Base-by-base conservation (phyloP, 2,113 vertebrate species). In the Stictonetta naevosa region DNA sequence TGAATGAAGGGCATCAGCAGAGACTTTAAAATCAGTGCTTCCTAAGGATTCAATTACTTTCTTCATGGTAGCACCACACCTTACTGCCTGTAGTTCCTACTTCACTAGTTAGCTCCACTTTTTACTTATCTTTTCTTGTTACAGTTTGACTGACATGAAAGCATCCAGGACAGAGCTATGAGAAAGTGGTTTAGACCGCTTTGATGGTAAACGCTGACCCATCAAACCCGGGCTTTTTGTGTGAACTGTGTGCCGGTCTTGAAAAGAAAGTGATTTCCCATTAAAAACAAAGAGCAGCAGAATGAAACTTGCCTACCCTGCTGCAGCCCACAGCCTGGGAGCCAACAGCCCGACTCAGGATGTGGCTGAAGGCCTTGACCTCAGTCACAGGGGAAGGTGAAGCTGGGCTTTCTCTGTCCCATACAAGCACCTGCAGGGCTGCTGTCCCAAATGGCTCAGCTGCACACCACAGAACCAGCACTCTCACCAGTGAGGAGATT, bases 381-480 rank as follows among this genome's bases (percentile, higher is more conserved):
- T 53, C 72, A 63, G 66, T 4, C 46, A 52, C 2, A 9, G 55
- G 60, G 26, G 8, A 42, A 28, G 17, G n/a, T 59, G 29, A 80
- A 58, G 22, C 5, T 67, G 33, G 12, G 8, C 34, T 81, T 72
- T 48, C 4, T 8, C 2, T n/a, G 67, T 46, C 48, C 25, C 3
- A 0, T 2, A 62, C 2, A 10, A 77, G 36, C 17, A 68, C 12
- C 36, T 46, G 46, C 7, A 21, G 60, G 28, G 40, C 1, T 84
- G 28, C 29, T 40, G 29, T 42, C 16, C 56, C 1, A 0, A 18
- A 1, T 4, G 33, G 55, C 26, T 72, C 60, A 74, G 40, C 3
- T 3, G 5, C 4, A 4, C 22, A 4, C 20, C 6, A 2, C 1
- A 87, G 26, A 17, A 10, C 12, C 7, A 8, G 63, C 0, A 1